Conservation (phyloP, 2,888 invertebrate species). For the Himalopsyche anomala region DNA sequence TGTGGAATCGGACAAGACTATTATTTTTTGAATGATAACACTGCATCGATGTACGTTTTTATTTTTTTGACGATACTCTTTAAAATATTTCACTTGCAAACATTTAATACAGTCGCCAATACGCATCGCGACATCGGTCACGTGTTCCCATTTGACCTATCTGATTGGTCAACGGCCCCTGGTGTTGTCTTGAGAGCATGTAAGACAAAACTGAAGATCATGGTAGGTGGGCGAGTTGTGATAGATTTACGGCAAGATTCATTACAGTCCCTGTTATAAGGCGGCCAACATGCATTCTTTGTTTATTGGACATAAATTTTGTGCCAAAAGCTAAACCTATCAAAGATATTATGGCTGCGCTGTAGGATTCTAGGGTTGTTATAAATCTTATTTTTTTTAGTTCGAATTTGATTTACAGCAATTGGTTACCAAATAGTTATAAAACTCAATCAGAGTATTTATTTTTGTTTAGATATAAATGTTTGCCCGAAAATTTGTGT, state of each 20-base stretch:
- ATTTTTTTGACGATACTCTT: too few relatives aligned
- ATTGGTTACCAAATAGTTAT: too few relatives aligned
- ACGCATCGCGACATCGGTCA: neutral
- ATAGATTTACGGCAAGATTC: constrained; percentile 31
- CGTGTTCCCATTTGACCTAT: neutral
- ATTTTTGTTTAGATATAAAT: too few relatives aligned
- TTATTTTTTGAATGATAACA: too few relatives aligned
- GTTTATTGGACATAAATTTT: constrained; percentile 10
- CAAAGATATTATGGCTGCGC: neutral
- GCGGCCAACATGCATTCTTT: constrained; percentile 26
- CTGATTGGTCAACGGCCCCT: constrained; percentile 1
- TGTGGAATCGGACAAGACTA: too few relatives aligned
- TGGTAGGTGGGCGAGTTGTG: constrained; percentile 6
- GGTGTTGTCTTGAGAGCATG: constrained; percentile 8
- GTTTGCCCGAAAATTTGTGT: too few relatives aligned
- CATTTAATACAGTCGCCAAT: too few relatives aligned
- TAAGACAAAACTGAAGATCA: constrained; percentile 34
- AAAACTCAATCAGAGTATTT: too few relatives aligned
- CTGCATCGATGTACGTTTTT: too few relatives aligned
- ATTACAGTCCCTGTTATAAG: constrained; percentile 29
- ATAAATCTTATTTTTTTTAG: neutral
- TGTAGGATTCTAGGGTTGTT: neutral
- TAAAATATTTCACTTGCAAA: too few relatives aligned
- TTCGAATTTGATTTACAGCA: too few relatives aligned
- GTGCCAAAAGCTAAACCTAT: constrained; percentile 12